Conservation (phyloP, 2,888 invertebrate genomes). For the Tinea pellionella region DNA sequence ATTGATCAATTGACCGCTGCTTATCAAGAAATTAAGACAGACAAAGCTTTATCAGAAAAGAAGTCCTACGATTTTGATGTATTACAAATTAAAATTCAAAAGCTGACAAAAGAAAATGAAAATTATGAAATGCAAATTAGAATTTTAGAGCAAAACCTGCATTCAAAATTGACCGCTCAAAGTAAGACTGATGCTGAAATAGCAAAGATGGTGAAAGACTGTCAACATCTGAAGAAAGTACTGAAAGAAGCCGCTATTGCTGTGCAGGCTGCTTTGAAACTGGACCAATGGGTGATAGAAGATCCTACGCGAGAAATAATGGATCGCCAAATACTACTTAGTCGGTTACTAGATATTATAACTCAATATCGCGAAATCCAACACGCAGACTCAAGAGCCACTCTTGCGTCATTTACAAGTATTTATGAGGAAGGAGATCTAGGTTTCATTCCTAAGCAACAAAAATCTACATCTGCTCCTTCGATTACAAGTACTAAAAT, state of each 20-base stretch:
- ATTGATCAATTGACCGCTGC: constrained; percentile 72
- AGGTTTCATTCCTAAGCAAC: constrained; percentile 71
- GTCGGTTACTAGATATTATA: constrained; percentile 67
- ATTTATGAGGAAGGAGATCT: constrained; percentile 74
- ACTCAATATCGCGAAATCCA: constrained; percentile 50
- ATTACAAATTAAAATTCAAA: constrained; percentile 47
- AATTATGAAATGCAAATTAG: constrained; percentile 54
- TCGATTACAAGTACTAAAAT: constrained; percentile 19
- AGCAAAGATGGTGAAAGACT: constrained; percentile 60
- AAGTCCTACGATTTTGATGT: constrained; percentile 46
- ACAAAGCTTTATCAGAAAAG: constrained; percentile 52
- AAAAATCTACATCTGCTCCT: constrained; percentile 30
- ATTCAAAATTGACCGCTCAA: constrained; percentile 58
- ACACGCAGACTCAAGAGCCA: constrained; percentile 44
- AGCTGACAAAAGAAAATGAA: constrained; percentile 52
- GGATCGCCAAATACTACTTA: constrained; percentile 58
- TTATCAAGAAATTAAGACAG: constrained; percentile 62
- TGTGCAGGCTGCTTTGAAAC: constrained; percentile 68
- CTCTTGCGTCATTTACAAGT: constrained; percentile 59
- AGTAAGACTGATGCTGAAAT: constrained; percentile 53
- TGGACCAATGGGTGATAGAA: constrained; percentile 48
- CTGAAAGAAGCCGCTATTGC: constrained; percentile 72
- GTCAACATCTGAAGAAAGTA: constrained; percentile 64
- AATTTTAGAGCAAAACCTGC: constrained; percentile 68
- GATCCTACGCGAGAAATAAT: constrained; percentile 48